Conservation (phyloP, 2,888 invertebrate species). For the Eledona agricola region DNA sequence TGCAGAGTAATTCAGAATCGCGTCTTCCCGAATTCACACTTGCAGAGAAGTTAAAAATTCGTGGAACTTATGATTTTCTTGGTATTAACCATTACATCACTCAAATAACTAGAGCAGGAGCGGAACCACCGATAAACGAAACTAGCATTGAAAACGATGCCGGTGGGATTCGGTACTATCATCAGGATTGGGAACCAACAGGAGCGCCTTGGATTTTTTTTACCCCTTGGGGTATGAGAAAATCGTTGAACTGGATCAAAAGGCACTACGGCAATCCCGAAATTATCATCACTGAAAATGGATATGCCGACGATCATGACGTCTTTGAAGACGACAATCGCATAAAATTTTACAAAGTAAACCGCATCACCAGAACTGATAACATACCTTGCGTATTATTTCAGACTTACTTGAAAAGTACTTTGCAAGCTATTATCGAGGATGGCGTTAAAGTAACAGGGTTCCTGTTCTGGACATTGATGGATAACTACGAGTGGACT, state of each 20-base stretch:
- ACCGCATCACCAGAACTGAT: conserved; percentile 10
- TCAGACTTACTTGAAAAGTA: conserved; percentile 41
- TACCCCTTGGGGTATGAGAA: conserved; percentile 70
- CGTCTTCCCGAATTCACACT: conserved; percentile 70
- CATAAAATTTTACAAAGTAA: conserved; percentile 64
- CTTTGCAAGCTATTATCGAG: conserved; percentile 52
- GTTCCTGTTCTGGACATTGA: conserved; percentile 52
- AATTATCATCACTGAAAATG: conserved; percentile 70
- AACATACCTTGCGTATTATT: conserved; percentile 29
- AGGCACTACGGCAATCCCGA: conserved; percentile 67
- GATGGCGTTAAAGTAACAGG: conserved; percentile 62
- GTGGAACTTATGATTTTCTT: conserved; percentile 74
- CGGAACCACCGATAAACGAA: conserved; percentile 8
- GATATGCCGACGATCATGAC: conserved; percentile 66
- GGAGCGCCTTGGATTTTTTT: conserved; percentile 63
- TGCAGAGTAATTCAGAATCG: conserved; percentile 68
- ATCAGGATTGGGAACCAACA: conserved; percentile 58
- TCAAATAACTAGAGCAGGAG: conserved; percentile 64
- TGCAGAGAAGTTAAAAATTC: conserved; percentile 68
- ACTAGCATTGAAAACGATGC: neutral
- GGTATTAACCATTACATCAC: conserved; percentile 81
- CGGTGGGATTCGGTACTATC: neutral
- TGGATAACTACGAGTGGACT: conserved; percentile 64
- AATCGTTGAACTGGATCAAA: conserved; percentile 69
- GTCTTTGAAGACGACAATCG: conserved; percentile 66